These are phyloP conservation scores for Taenaris catops DNA, from an alignment of 2,888 invertebrate species.

Conservation along the genomic window DNA sequence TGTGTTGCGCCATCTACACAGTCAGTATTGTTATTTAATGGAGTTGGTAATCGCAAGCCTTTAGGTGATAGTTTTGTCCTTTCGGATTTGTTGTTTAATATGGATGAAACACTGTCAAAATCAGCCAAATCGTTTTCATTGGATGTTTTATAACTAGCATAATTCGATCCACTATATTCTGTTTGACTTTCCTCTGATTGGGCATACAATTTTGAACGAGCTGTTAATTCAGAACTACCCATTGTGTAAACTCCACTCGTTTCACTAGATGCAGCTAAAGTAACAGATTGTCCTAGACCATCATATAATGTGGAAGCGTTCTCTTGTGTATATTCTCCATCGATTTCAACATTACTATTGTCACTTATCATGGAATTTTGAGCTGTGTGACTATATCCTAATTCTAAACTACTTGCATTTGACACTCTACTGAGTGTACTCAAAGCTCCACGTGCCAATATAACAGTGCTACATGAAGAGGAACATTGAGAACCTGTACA, in stretches of 20 bases:
- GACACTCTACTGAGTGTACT: slow-evolving; percentile 82
- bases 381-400: slow-evolving; percentile 92
- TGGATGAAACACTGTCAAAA: slow-evolving; percentile 72
- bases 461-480: slow-evolving; percentile 93
- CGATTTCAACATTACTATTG: slow-evolving; percentile 83
- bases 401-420: slow-evolving; percentile 89
- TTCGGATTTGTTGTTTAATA: slow-evolving; percentile 73
- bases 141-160: slow-evolving; percentile 77
- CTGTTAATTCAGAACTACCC: slow-evolving; percentile 83
- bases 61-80: slow-evolving; percentile 45
- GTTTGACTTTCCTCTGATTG: slow-evolving; percentile 61
- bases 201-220: slow-evolving; percentile 80
- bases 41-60: slow-evolving; percentile 38
- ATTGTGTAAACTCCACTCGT: slow-evolving; percentile 93
- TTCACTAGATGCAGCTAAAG: slow-evolving; percentile 86
- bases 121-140: slow-evolving; percentile 72
- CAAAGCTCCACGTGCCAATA: slow-evolving; percentile 80
- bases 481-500: slow-evolving; percentile 91
- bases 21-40: slow-evolving; percentile 55
- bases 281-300: slow-evolving; percentile 70
- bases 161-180: slow-evolving; percentile 75
- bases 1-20: slow-evolving; percentile 69
- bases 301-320: slow-evolving; percentile 81
- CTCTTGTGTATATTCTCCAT: slow-evolving; percentile 80
- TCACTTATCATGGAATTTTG: slow-evolving; percentile 91